Evolutionary conservation across 2,113 vertebrate genomes (phyloP).

Genomic region (Furnarius figulus): DNA sequence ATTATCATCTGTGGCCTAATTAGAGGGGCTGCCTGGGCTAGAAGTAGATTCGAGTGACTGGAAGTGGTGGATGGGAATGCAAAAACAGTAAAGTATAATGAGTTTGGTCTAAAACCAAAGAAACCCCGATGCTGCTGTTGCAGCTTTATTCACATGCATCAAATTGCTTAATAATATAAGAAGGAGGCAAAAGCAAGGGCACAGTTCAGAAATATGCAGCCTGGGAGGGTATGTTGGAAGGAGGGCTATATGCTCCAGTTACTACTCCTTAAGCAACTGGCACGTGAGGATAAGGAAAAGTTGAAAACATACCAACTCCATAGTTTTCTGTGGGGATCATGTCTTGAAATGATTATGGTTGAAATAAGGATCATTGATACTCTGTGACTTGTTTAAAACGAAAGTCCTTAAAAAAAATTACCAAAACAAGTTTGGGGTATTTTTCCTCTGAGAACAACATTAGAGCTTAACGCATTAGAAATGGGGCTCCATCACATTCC

Average conservation of each 20-base stretch:
- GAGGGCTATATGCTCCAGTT: neutral
- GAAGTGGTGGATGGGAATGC: neutral
- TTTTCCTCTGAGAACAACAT: neutral
- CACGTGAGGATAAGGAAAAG: neutral
- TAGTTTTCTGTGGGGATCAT: neutral
- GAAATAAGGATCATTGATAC: neutral
- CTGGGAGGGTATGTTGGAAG: neutral
- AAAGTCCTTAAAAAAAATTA: neutral
- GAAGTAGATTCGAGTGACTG: neutral
- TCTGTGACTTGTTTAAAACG: neutral
- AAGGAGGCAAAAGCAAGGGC: neutral
- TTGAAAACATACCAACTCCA: neutral
- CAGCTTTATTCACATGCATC: neutral
- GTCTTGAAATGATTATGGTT: neutral
- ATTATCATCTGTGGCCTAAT: neutral
- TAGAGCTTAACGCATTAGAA: neutral
- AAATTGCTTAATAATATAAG: neutral
- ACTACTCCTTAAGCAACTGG: neutral
- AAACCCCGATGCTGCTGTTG: neutral
- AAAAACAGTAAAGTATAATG: neutral
- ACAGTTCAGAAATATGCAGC: neutral
- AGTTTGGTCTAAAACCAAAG: neutral
- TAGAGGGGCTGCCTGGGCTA: neutral
- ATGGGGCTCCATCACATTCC: neutral
- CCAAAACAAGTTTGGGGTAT: neutral